Conservation (phyloP, 2,888 invertebrate genomes). For the Helleia helle region DNA sequence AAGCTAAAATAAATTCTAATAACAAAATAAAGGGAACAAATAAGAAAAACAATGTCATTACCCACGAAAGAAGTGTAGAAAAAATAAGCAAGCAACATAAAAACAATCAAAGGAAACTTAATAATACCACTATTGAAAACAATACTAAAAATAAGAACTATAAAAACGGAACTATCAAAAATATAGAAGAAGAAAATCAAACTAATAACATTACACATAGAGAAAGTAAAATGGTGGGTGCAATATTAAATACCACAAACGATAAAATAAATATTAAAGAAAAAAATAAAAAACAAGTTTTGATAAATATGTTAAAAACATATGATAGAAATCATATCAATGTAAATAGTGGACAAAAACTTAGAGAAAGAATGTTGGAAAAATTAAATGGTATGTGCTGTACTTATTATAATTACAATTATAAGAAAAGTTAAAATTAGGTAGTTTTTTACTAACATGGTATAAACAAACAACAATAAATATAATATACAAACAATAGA, state of each 20-base stretch:
- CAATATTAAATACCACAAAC: neutral
- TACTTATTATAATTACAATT: too few relatives aligned
- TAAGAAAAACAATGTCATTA: neutral
- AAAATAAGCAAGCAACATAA: neutral
- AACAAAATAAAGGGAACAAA: neutral
- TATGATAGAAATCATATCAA: constrained; percentile 39
- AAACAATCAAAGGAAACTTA: neutral
- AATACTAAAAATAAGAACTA: neutral
- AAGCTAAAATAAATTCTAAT: neutral
- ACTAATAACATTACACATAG: neutral
- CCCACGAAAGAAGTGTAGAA: too few relatives aligned
- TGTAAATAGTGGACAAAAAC: constrained; percentile 31
- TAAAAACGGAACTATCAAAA: neutral
- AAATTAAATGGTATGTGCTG: constrained; percentile 75
- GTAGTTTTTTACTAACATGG: too few relatives aligned
- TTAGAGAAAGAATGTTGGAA: constrained; percentile 79
- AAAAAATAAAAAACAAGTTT: constrained; percentile 1
- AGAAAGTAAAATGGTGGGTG: neutral
- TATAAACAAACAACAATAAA: too few relatives aligned
- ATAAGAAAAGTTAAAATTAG: too few relatives aligned
- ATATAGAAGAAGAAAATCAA: neutral
- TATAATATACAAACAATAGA: too few relatives aligned
- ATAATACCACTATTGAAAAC: neutral
- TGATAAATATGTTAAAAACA: constrained; percentile 15
- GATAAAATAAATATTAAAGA: neutral